Evolutionary conservation across 2,888 invertebrate species (phyloP), one percentile per base, ranked within the genome.

Genomic region (Euproctis similis): DNA sequence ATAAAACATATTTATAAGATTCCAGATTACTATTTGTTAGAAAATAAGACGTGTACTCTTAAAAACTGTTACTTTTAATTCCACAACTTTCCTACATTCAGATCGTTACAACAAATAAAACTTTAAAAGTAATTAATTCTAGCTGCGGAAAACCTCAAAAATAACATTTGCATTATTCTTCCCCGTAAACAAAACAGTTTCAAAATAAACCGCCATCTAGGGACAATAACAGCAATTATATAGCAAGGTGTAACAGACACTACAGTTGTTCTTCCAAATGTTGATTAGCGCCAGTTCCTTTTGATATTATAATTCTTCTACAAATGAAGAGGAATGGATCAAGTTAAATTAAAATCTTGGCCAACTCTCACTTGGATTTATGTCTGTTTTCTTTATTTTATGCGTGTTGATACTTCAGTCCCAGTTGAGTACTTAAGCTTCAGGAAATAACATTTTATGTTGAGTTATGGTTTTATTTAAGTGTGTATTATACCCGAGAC

Each of bases 331-430:
- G 70, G 60, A 76, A 81, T 77, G 75, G 70, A 46, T 49, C 30
- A 81, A 81, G 68, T 81, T 81, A 80, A 81, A 81, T 81, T 81
- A 81, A 81, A 81, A 78, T 70, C 74, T 75, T 69, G 59, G 60
- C 50, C 45, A 52, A 46, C 46, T 46, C 42, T 32, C 36, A 53
- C 53, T 43, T 39, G 57, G 69, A 76, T 78, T 77, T 80, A 78
- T 72, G 70, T 62, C n/a, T n/a, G n/a, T n/a, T n/a, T n/a, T n/a
- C n/a, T n/a, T n/a, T n/a, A n/a, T n/a, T n/a, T n/a, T n/a, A n/a
- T n/a, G n/a, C n/a, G n/a, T n/a, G n/a, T n/a, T n/a, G n/a, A n/a
- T n/a, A n/a, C n/a, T n/a, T n/a, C n/a, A n/a, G n/a, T n/a, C n/a
- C n/a, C n/a, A n/a, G n/a, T n/a, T n/a, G n/a, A n/a, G n/a, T n/a